These are phyloP conservation scores for Halcyon leucocephala DNA, from an alignment of 2,797 vertebrate genomes.

Conservation along the genomic window DNA sequence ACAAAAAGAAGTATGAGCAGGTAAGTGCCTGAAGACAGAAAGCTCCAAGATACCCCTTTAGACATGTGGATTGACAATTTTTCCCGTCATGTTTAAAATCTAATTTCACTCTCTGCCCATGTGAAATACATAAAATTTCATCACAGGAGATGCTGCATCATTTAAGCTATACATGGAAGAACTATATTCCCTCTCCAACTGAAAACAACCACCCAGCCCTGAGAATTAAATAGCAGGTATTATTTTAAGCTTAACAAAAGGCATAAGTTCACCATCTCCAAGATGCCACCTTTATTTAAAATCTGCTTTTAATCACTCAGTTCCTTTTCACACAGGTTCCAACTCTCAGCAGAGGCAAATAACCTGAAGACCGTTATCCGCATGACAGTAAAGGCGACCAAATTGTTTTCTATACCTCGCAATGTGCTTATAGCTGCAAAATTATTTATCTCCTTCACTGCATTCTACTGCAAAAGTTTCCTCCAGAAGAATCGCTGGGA, in stretches of 20 bases:
- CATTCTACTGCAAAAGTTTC: slow-evolving; percentile 75
- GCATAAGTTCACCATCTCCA: slow-evolving; percentile 26
- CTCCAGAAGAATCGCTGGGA: slow-evolving; percentile 73
- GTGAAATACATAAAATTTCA: background rate
- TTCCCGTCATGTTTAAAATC: background rate
- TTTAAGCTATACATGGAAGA: background rate
- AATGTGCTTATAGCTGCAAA: slow-evolving; percentile 74
- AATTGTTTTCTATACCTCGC: slow-evolving; percentile 73
- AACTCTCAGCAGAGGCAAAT: slow-evolving; percentile 58
- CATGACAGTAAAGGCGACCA: slow-evolving; percentile 1
- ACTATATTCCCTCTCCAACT: background rate
- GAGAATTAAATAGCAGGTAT: background rate
- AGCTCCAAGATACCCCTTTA: background rate
- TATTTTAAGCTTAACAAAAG: slow-evolving; percentile 36
- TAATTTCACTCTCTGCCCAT: background rate
- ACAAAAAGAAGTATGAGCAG: background rate
- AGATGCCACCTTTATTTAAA: slow-evolving; percentile 48
- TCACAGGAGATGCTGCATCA: background rate
- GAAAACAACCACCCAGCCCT: background rate
- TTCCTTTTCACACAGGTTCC: slow-evolving; percentile 54
- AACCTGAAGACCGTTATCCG: slow-evolving; percentile 51
- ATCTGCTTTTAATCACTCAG: slow-evolving; percentile 46
- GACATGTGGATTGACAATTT: background rate
- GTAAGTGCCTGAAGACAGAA: background rate
- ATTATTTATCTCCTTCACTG: slow-evolving; percentile 79